Percentiles rank a stretch among this genome's conserved stretches.
These are phyloP conservation scores for Euphydryas editha DNA, from an alignment of 2,888 invertebrate genomes.

Conservation along the genomic window DNA sequence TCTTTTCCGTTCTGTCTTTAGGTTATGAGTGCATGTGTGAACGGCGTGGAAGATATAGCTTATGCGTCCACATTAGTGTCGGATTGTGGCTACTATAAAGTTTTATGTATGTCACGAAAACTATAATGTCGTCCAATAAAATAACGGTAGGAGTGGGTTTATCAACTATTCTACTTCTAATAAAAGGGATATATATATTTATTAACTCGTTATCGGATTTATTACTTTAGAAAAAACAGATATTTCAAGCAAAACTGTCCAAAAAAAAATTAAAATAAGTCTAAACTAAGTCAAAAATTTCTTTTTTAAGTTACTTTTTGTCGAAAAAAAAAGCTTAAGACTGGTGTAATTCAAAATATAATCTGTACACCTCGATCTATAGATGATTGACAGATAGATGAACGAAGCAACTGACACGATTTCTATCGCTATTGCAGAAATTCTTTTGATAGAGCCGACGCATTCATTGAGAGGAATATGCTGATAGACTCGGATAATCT, in stretches of 20 bases:
- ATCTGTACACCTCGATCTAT: background rate
- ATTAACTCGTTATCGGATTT: background rate
- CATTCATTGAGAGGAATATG: constrained; percentile 2
- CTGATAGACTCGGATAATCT: constrained; percentile 2
- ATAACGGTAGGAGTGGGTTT: constrained; percentile 1
- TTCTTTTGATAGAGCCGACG: constrained; percentile 25
- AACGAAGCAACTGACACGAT: constrained; percentile 22
- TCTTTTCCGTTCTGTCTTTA: constrained; percentile 23
- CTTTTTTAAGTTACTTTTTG: too few relatives aligned
- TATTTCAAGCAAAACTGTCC: too few relatives aligned
- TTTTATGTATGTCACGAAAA: constrained; percentile 32
- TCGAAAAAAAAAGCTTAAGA: too few relatives aligned
- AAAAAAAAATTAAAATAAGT: too few relatives aligned
- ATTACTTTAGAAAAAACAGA: background rate
- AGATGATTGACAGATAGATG: constrained; percentile 5
- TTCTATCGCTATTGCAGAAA: constrained; percentile 16
- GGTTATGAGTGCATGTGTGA: constrained; percentile 1
- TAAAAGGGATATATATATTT: background rate
- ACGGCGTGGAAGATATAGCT: constrained; percentile 22
- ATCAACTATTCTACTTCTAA: background rate
- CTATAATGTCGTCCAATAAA: constrained; percentile 30
- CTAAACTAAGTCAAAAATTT: too few relatives aligned
- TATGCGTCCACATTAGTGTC: constrained; percentile 33
- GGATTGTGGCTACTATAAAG: constrained; percentile 33
- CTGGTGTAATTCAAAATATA: background rate